phyloP scores from a whole-genome alignment of 1,140 invertebrate species.

The Propsilocerus akamusi region DNA sequence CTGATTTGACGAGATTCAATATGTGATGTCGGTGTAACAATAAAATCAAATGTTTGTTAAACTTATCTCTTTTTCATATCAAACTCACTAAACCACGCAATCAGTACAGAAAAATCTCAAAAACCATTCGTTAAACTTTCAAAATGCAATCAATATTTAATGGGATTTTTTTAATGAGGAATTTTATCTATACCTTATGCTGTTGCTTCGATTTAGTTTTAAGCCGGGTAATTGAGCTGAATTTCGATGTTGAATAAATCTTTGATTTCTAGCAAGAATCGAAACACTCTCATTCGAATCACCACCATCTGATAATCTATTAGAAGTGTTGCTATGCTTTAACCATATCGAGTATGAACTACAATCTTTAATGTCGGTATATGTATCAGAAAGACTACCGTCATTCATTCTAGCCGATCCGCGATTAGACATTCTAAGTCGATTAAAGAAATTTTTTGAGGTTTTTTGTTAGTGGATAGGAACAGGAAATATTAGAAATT shows the following conservation, averaged over 20 bases:
- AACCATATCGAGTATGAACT: constrained; percentile 39
- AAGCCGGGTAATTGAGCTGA: constrained; percentile 28
- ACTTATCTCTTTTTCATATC: no score
- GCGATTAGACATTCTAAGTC: constrained; percentile 25
- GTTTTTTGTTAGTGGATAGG: no score
- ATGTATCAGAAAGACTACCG: constrained; percentile 53
- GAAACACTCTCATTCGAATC: constrained; percentile 34
- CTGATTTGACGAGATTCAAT: constrained; percentile 23
- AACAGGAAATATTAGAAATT: background rate
- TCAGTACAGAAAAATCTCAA: no score
- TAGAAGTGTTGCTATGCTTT: constrained; percentile 39
- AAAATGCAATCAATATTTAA: no score
- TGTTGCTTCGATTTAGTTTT: constrained; percentile 66
- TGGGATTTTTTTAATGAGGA: no score
- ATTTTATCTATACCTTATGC: constrained; percentile 64
- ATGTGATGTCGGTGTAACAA: constrained; percentile 4
- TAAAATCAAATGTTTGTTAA: no score
- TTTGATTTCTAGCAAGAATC: constrained; percentile 9
- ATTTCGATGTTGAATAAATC: background rate
- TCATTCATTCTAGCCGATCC: constrained; percentile 38
- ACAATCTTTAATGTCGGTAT: constrained; percentile 33
- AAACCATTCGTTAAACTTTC: no score
- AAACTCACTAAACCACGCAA: no score
- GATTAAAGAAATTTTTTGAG: no score
- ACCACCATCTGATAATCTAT: constrained; percentile 33